Percentiles rank a stretch among this genome's conserved stretches.
Evolutionary conservation across 2,113 vertebrate species (phyloP).

Genomic region (Cairina moschata): DNA sequence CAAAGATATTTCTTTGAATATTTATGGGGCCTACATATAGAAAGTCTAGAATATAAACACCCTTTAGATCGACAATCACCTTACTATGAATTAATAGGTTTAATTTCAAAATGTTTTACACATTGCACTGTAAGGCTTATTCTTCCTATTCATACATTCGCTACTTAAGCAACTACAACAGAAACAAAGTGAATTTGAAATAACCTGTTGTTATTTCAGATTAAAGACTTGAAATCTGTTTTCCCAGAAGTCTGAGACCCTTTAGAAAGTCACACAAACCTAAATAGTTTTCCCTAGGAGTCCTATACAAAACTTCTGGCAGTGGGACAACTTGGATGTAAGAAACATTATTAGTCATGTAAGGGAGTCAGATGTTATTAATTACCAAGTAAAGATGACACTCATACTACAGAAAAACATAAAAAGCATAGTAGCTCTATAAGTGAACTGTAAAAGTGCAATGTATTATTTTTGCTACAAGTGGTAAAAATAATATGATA

Average conservation of each 20-base stretch:
- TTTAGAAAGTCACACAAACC: background rate
- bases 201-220: background rate
- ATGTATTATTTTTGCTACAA: conserved; percentile 27
- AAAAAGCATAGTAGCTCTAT: background rate
- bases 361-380: background rate
- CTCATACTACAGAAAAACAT: background rate
- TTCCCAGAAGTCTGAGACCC: background rate
- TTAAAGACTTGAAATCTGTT: background rate
- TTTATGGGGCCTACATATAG: background rate
- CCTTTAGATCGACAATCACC: background rate
- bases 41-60: background rate
- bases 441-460: conserved; percentile 37
- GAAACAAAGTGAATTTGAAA: background rate
- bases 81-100: background rate
- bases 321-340: background rate
- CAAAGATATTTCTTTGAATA: background rate
- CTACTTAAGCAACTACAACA: background rate
- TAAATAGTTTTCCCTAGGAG: background rate
- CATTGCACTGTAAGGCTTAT: background rate
- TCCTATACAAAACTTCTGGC: background rate
- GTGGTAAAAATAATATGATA: background rate
- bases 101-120: background rate
- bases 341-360: background rate
- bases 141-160: background rate
- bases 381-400: conserved; percentile 1